Percentiles rank a stretch among this genome's conserved stretches.
These are phyloP conservation scores for Pseudochirops corinnae DNA, from an alignment of 2,797 vertebrate species.

Conservation along the genomic window DNA sequence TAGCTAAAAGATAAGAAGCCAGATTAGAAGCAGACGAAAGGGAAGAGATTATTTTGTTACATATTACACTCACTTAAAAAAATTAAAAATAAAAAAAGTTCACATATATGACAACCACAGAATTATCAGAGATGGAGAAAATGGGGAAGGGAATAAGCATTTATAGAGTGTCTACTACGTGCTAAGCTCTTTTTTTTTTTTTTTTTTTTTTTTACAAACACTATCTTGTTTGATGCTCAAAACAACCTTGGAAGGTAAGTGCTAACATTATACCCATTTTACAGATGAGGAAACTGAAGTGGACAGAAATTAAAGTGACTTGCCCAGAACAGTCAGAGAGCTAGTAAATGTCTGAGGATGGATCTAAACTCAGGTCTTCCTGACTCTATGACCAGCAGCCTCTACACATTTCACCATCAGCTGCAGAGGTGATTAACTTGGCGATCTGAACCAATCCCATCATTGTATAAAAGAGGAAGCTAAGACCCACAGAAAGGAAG, in stretches of 20 bases:
- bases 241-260: not conserved
- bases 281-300: not conserved
- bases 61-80: not conserved
- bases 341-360: not conserved
- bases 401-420: not conserved
- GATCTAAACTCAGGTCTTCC: not conserved
- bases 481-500: not conserved
- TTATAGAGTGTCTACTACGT: not conserved
- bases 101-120: not conserved
- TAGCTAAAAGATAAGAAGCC: not conserved
- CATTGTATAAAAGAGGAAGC: not conserved
- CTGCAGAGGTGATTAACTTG: not conserved
- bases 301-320: not conserved
- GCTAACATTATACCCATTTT: not conserved
- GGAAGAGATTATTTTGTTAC: not conserved
- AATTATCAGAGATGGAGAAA: not conserved
- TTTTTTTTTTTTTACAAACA: not conserved
- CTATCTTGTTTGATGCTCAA: not conserved
- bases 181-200: not conserved
- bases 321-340: not conserved
- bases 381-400: not conserved
- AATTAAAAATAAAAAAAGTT: not conserved
- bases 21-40: not conserved
- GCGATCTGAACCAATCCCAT: not conserved
- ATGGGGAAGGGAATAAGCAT: not conserved